Evolutionary conservation across 1,140 invertebrate species (phyloP), one percentile per base, ranked within the genome.

Genomic region (Pogonus chalceus): DNA sequence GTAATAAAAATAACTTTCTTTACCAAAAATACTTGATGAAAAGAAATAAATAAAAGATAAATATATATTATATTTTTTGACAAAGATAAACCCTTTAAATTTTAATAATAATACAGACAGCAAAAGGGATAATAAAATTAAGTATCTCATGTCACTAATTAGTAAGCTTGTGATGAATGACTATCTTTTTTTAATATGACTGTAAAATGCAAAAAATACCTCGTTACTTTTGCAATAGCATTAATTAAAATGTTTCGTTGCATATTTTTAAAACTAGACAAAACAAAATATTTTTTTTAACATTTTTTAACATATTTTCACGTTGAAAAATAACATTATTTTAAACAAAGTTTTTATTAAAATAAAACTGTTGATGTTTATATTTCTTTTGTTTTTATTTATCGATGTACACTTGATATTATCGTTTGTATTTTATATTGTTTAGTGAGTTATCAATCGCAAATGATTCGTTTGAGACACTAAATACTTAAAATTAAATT

Each of bases 241-340:
- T 7, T 31, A 31, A 31, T 31, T 31, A 4, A 31, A 7, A 14
- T 7, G 4, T 31, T 7, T 7, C 14, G 14, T 31, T 31, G 4
- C 26, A 7, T 31, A 31, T 31, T 31, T 7, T 4, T 4, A 31
- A 4, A 31, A 31, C 14, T 31, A 31, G 14, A 14, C 4, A 31
- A 31, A 31, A 31, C 26, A 31, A 31, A 31, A 31, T 31, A 14
- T 14, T 7, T 31, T 31, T 31, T 31, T 31, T 31, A 31, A 31
- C 26, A 31, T 7, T 31, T 31, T 7, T 7, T 31, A 14, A 31
- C n/a, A n/a, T n/a, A n/a, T n/a, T n/a, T 31, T 31, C 26, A 31
- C 14, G 66, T 63, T 53, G 59, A 62, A 47, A 66, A 66, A 54
- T 54, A 64, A 7, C 67, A 65, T 58, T 69, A 67, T 64, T 67